phyloP scores from a whole-genome alignment of 2,113 vertebrate species.

The Acrocephalus kingi region DNA sequence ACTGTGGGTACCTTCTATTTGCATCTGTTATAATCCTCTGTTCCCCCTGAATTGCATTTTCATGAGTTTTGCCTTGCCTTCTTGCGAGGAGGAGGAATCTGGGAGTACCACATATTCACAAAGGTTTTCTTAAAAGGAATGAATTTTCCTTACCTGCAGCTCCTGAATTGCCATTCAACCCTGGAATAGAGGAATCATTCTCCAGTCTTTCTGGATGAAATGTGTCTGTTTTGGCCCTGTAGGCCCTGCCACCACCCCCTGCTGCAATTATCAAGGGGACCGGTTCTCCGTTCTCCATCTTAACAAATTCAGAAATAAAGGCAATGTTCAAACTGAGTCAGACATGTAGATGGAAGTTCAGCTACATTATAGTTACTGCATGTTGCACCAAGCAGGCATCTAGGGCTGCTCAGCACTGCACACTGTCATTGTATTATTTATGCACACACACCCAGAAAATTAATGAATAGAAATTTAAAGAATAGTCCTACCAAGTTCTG shows the following conservation, averaged over 20 bases:
- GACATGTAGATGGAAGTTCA: neutral
- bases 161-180: constrained; percentile 89
- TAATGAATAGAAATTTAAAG: neutral
- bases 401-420: neutral
- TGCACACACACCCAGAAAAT: neutral
- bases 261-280: constrained; percentile 92
- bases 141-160: constrained; percentile 82
- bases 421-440: neutral
- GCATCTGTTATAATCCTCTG: neutral
- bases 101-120: neutral
- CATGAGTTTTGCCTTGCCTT: neutral
- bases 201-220: constrained; percentile 86
- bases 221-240: constrained; percentile 80
- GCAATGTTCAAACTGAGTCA: neutral
- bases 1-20: neutral
- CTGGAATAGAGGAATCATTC: constrained; percentile 82
- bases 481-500: neutral
- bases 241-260: constrained; percentile 93
- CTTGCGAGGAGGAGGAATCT: neutral
- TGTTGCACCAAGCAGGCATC: neutral
- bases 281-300: constrained; percentile 85
- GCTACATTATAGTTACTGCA: neutral
- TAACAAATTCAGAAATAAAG: constrained; percentile 45
- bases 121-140: neutral
- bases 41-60: neutral